Evolutionary conservation across 2,113 vertebrate species (phyloP).

Genomic region (Electrona antarctica): DNA sequence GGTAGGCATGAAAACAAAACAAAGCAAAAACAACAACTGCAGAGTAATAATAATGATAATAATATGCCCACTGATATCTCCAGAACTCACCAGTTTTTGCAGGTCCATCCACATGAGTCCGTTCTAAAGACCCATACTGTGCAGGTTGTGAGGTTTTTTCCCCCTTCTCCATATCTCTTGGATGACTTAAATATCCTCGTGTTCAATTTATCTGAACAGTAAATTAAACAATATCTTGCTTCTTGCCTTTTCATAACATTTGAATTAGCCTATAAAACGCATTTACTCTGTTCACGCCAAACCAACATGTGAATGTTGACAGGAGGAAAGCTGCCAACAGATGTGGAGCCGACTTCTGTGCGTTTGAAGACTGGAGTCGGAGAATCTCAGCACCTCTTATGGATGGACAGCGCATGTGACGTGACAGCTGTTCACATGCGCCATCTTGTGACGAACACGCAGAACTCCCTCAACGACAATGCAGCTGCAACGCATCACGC

Average conservation of each 20-base stretch:
- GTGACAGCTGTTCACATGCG: constrained; percentile 25
- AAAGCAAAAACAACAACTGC: too few relatives aligned
- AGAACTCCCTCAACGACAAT: too few relatives aligned
- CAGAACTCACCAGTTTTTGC: constrained; percentile 72
- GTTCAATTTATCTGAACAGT: neutral
- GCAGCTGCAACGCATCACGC: too few relatives aligned
- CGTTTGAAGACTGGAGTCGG: neutral
- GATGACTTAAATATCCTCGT: neutral
- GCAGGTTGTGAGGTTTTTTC: constrained; percentile 44
- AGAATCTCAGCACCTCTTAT: neutral
- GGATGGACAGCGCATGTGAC: constrained; percentile 4
- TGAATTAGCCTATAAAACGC: neutral
- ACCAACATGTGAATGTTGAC: neutral
- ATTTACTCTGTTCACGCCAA: neutral
- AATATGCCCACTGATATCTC: too few relatives aligned
- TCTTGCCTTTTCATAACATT: neutral
- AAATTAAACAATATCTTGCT: neutral
- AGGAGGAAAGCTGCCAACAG: constrained; percentile 2
- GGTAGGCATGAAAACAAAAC: too few relatives aligned
- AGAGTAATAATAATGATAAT: too few relatives aligned
- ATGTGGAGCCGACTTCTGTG: constrained; percentile 8
- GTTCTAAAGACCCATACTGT: constrained; percentile 77
- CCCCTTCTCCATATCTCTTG: constrained; percentile 75
- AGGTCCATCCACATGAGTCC: constrained; percentile 63
- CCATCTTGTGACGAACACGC: constrained; percentile 47